Base-by-base conservation (phyloP, 2,113 vertebrate species). In the Columba janthina region DNA sequence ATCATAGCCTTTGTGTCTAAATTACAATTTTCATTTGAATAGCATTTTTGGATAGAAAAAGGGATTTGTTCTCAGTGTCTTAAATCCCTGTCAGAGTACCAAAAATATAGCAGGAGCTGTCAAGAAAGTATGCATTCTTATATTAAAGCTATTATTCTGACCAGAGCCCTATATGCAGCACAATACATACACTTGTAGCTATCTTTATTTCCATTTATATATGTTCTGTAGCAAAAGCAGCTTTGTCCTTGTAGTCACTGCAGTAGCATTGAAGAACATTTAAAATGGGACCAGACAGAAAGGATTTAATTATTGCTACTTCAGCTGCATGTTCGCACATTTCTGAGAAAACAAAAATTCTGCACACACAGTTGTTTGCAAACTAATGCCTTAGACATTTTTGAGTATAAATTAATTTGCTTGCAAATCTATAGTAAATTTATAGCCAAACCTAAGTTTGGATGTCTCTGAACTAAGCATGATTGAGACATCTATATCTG, bases 11-110 rank as follows among this genome's bases (percentile, higher is more conserved):
- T 85, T 90, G 51, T 48, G 53, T 89, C 77, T 95, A 95, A 94
- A 96, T 93, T 92, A 89, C 60, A 93, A 77, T 89, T 97, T 93
- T 96, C 70, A 97, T 96, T 96, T 88, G 78, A 89, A 79, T 50
- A 77, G 60, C 38, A 69, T 70, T 89, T 92, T 83, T 96, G 24
- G 64, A 80, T 61, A 83, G 67, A 72, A 31, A 92, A 66, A 64
- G 74, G 48, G 74, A 93, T 96, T 96, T 96, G 60, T 92, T 91
- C 42, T 85, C 38, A 16, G 73, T 60, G 64, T 51, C 71, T 79
- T 31, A 32, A 92, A 90, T 94, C 86, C 74, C 74, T 89, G 40
- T 89, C 0, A 0, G 56, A 26, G 19, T 53, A 81, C 51, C 66
- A 94, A 69, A 94, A 93, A 66, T 81, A 81, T 6, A 91, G 72